phyloP scores from a whole-genome alignment of 1,140 invertebrate genomes.

The Drosophila biarmipes region DNA sequence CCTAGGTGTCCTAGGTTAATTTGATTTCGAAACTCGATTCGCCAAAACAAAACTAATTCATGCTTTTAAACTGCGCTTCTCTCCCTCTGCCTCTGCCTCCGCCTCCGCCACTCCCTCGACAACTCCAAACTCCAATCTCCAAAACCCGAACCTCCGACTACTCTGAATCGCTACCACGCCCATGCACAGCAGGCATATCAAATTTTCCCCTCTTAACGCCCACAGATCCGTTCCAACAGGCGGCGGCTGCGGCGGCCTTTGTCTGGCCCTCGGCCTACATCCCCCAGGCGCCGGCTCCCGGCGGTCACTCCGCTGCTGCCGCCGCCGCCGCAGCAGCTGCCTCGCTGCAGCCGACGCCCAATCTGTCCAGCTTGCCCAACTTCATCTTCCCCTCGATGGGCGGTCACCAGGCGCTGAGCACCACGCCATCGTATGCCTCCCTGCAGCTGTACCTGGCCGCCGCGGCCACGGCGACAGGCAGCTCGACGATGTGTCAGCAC shows the following conservation, averaged over 20 bases:
- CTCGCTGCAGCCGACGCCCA: conserved; percentile 86
- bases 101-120: conserved; percentile 13
- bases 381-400: conserved; percentile 83
- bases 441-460: conserved; percentile 86
- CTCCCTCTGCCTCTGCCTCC: conserved; percentile 31
- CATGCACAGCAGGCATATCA: conserved; percentile 80
- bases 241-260: conserved; percentile 86
- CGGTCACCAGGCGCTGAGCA: conserved; percentile 64
- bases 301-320: conserved; percentile 85
- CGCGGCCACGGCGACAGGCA: conserved; percentile 81
- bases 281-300: conserved; percentile 85
- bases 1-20: conserved; percentile 36
- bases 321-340: conserved; percentile 85
- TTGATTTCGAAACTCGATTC: conserved; percentile 52
- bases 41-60: conserved; percentile 75
- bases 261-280: conserved; percentile 81
- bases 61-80: conserved; percentile 82
- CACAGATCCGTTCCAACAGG: conserved; percentile 90
- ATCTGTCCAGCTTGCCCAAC: conserved; percentile 70
- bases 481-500: conserved; percentile 73
- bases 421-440: conserved; percentile 86
- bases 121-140: conserved; percentile 33
- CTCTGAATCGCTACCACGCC: conserved; percentile 47
- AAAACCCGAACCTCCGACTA: conserved; percentile 32
- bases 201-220: conserved; percentile 83